Base-by-base conservation (phyloP, 2,888 invertebrate genomes). In the Diarsia brunnea region DNA sequence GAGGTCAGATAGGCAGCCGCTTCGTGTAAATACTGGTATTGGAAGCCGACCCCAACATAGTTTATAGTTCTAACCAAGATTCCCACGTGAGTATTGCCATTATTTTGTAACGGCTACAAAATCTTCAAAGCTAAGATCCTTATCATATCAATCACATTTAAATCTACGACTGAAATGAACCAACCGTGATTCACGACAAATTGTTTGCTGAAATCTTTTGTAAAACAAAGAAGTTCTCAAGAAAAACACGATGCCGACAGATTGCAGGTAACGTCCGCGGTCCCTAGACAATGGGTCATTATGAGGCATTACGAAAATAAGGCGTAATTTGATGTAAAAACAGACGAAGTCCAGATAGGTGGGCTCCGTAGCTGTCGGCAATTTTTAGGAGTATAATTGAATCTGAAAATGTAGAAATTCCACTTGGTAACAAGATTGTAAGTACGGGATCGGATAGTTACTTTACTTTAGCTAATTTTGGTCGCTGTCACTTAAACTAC, bases 261-360 rank as follows among this genome's bases (percentile, higher is more conserved):
- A 85, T 85, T 79, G 74, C 78, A 53, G 71, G 80, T 75, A 83
- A 82, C 58, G 82, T 81, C 75, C 83, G 70, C 67, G 66, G 68
- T 73, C 73, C 79, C 78, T 81, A 87, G 81, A 89, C 89, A 89
- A 89, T 89, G 73, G 76, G 65, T 84, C 87, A 84, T 89, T 89
- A 89, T 77, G 60, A 77, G 69, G 69, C 76, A 86, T 88, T 89
- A 86, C 85, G 80, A 89, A 87, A 89, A 88, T 89, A 84, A 83
- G 84, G 79, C 82, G 89, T 90, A 90, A 90, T 91, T 91, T 90
- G 78, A 71, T 73, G 70, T 69, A 82, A 79, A 82, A 78, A 75
- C 73, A 31, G 71, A 58, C 69, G 53, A 75, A 73, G 63, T 49
- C 11, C 1, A n/a, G 43, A 11, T 31, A 47, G 38, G 27, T 58